phyloP scores from a whole-genome alignment of 2,888 invertebrate species.

The Craniophora ligustri region DNA sequence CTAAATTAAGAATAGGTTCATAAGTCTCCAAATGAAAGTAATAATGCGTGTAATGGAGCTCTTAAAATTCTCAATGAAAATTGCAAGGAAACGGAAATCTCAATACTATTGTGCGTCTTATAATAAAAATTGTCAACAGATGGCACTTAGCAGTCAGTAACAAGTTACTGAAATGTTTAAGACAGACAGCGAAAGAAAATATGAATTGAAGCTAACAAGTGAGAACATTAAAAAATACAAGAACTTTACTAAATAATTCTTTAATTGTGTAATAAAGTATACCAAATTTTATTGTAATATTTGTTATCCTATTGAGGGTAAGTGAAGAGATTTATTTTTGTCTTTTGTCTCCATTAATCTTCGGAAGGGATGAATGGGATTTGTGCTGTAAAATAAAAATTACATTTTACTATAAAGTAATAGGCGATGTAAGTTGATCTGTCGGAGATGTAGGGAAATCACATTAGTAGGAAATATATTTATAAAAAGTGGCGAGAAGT shows the following conservation, averaged over 20 bases:
- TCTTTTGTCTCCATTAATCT: constrained; percentile 65
- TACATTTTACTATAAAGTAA: neutral
- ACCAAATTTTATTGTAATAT: neutral
- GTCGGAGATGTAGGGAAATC: no score
- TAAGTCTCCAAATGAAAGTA: neutral
- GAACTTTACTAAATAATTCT: no score
- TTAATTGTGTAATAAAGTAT: no score
- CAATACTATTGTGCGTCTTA: neutral
- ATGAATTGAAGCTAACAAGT: no score
- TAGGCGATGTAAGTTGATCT: no score
- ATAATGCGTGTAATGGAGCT: constrained; percentile 4
- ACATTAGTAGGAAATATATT: no score
- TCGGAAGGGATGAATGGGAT: constrained; percentile 80
- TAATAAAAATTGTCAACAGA: constrained; percentile 10
- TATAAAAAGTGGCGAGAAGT: no score
- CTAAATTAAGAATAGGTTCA: neutral
- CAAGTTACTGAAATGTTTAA: no score
- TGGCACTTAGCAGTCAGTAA: no score
- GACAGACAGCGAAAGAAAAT: no score
- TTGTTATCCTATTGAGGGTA: constrained; percentile 61
- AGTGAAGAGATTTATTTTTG: constrained; percentile 51
- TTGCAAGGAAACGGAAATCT: neutral
- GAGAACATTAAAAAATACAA: no score
- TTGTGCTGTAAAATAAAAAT: constrained; percentile 68
- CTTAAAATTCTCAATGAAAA: neutral